Evolutionary conservation across 2,888 invertebrate species (phyloP), one percentile per base, ranked within the genome.

Genomic region (Isoperla grammatica): DNA sequence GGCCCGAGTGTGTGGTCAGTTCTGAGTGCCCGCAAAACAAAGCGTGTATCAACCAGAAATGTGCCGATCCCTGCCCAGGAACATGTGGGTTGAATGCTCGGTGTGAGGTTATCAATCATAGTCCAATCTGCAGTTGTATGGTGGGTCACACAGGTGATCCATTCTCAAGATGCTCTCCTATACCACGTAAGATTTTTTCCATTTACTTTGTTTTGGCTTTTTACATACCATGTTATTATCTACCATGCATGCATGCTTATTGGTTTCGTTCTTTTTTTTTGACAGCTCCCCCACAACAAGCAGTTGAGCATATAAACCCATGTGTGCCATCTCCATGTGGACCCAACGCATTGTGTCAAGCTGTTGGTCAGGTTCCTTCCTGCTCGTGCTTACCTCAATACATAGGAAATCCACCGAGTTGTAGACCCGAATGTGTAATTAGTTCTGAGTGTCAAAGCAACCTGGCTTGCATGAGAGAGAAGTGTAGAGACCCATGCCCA

Each of bases 61-160:
- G 74, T 60, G 64, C 61, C 6, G 69, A 72, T 62, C 74, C 74
- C n/a, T 73, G 73, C 56, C 65, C 67, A n/a, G 70, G 70, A 43
- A 65, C 70, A n/a, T 75, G 74, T 65, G 74, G 74, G 15, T 65
- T 65, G 11, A 83, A 85, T 68, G 78, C 86, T 3, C 76, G 81
- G 40, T 92, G 92, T 69, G 81, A 82, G 71, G 87, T 88, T 1
- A 81, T 86, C 61, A 87, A 88, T 71, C 90, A 90, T 70, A 87
- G 85, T 71, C 89, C 90, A 2, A 83, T 88, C 68, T 92, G 91
- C 72, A 81, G 82, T 56, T 90, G 90, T 69, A 79, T 81, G 20
- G 71, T 78, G 13, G 83, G 82, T 63, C 83, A 81, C 68, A 84
- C 84, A 9, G 88, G 90, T 56, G 87, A 90, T 79, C 88, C 90